Evolutionary conservation across 2,888 invertebrate genomes (phyloP), one percentile per base, ranked within the genome.

Genomic region (Nebria brevicollis): DNA sequence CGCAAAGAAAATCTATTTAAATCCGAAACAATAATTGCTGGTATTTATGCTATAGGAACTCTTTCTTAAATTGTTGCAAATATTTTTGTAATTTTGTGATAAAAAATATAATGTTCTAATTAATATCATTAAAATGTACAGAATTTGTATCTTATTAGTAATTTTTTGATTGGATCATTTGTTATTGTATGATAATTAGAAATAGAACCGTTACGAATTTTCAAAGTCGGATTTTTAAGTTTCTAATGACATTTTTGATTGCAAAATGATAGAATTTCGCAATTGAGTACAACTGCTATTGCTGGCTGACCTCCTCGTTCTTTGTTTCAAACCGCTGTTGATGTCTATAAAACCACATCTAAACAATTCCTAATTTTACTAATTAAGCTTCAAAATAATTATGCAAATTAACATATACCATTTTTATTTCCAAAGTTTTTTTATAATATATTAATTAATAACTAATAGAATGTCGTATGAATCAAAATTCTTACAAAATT

Each of bases 231-330:
- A 34, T 66, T 66, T 76, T 42, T 66, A 25, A 70, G 65, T 66
- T 54, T 54, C n/a, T 76, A 76, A 76, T 66, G 34, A 76, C 41
- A 34, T 70, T 70, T 54, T 76, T 66, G 26, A 76, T 76, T 76
- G 65, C 75, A 76, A 76, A 76, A 76, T 76, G n/a, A 41, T 34
- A 76, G 41, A 66, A 76, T 76, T 76, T 76, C 75, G 11, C 65
- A 76, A 76, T 64, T 25, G 26, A 75, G 34, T 75, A n/a, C 20
- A 70, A 70, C 66, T 66, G 26, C 26, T 70, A 13, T 25, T 70
- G 34, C 70, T 70, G 7, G 34, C 5, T 70, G 70, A 70, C 70
- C 70, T 70, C 70, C 66, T 70, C 70, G 20, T 34, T 70, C 70
- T 70, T 70, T 70, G 70, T 70, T 70, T 15, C 70, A 25, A 25